Evolutionary conservation across 2,113 vertebrate genomes (phyloP).

Genomic region (Pseudopodoces humilis): DNA sequence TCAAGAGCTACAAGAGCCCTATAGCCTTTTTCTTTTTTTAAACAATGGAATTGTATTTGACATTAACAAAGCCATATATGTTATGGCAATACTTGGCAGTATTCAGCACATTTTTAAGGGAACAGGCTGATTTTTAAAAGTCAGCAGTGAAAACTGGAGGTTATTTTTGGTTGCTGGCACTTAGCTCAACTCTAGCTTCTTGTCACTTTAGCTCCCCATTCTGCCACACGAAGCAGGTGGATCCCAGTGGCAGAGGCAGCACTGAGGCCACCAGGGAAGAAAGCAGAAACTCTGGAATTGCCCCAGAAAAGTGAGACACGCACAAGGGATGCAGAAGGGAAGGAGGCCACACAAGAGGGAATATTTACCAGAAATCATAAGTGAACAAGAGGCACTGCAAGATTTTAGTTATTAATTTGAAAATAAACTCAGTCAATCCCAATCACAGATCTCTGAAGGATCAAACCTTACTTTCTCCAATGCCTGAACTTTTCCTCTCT

Average conservation of each 20-base stretch:
- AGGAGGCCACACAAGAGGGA: background rate
- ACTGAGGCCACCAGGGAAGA: background rate
- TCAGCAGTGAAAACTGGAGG: background rate
- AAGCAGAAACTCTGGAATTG: background rate
- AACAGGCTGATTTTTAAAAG: background rate
- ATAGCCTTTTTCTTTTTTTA: background rate
- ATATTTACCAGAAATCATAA: background rate
- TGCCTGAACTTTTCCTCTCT: background rate
- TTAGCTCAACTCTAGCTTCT: background rate
- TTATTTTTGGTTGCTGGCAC: constrained; percentile 33
- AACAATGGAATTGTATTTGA: background rate
- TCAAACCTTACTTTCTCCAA: background rate
- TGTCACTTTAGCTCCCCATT: background rate
- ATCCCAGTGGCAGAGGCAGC: background rate
- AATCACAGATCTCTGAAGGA: background rate
- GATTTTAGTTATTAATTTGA: background rate
- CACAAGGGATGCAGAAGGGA: background rate
- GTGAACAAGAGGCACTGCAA: background rate
- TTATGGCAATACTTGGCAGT: background rate
- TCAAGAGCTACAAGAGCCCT: background rate
- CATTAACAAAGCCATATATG: background rate
- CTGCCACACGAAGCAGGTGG: background rate
- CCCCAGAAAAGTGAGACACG: background rate
- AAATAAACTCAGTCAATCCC: background rate
- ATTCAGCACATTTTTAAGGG: background rate